Evolutionary conservation across 2,113 vertebrate species (phyloP), one percentile per base, ranked within the genome.

Genomic region (Dermatemys mawii): DNA sequence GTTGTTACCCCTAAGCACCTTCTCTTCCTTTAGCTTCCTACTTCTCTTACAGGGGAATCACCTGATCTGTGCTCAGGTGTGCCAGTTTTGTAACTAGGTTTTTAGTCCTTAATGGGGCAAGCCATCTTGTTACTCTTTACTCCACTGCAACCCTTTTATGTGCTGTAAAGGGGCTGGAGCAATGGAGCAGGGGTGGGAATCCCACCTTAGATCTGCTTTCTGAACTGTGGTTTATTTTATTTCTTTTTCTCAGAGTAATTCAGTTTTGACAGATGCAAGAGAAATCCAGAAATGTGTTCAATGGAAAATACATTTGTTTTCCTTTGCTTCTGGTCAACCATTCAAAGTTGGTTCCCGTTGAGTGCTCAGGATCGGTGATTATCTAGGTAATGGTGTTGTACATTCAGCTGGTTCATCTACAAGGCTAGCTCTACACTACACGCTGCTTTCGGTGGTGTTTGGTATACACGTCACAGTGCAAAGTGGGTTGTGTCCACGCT

Each of bases 351-450:
- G 46, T 94, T 78, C 24, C 50, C 44, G 17, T n/a, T 78, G 88
- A 89, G 46, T 88, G 87, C 63, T 51, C 70, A n/a, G 55, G 81
- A 78, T 79, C 89, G 60, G 76, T 96, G 86, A 84, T 96, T 94
- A 46, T 93, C 79, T 94, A 81, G 86, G 81, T 96, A 95, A 38
- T 86, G 78, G 90, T 95, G 86, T 84, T 5, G 0, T 51, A 35
- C 60, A 93, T 95, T 92, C 94, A 97, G 93, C 93, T 96, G 95
- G 81, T 96, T 96, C 86, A 81, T 95, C 92, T 95, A 2, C 92
- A 67, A 19, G 14, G 14, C 60, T n/a, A n/a, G 3, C 35, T 67
- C 60, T 67, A 19, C 35, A 63, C 10, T 27, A 5, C 24, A 55
- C 9, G 8, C 54, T 27, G 26, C 54, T 55, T 55, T 55, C 24